Evolutionary conservation across 2,113 vertebrate genomes (phyloP), one percentile per base, ranked within the genome.

Genomic region (Rhadina sibilatrix): DNA sequence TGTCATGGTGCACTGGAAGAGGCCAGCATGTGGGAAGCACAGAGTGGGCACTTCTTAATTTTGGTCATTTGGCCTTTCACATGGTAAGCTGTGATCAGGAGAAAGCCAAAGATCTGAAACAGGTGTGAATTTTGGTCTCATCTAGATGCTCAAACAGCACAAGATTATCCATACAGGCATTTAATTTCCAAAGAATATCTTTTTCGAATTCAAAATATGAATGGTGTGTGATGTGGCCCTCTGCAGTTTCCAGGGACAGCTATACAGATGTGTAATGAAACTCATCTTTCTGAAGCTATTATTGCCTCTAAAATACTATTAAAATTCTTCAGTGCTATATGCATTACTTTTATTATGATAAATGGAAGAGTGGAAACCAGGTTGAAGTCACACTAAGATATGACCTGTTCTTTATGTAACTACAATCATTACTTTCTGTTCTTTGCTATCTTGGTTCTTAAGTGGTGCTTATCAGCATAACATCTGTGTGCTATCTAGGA

Each of bases 401-500:
- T 92, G 71, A 92, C 54, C 59, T 59, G 23, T 47, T 83, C 30
- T 49, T 50, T 77, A 27, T 2, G 2, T 61, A 92, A 89, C 63
- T 83, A 31, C n/a, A 54, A 46, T 71, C 28, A 61, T 69, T 85
- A 49, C 42, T 93, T 93, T 83, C 42, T 83, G 75, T 88, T 86
- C 70, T 69, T 86, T 83, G n/a, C 50, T 92, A 59, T 86, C 88
- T 92, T 1, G 0, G 53, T 90, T 91, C 78, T 87, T 87, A 87
- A 90, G 84, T 52, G 28, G 68, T 70, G 59, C 17, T 95, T 94
- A 93, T 86, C 88, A 81, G 46, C 63, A 54, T n/a, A 69, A 37
- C 86, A 88, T 59, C 86, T 70, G 8, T 38, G 69, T 78, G 60
- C 92, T 90, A 88, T 87, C 92, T 94, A 95, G 86, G 92, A 94